Evolutionary conservation across 1,140 invertebrate genomes (phyloP), one percentile per base, ranked within the genome.

Genomic region (Leptopilina boulardi): DNA sequence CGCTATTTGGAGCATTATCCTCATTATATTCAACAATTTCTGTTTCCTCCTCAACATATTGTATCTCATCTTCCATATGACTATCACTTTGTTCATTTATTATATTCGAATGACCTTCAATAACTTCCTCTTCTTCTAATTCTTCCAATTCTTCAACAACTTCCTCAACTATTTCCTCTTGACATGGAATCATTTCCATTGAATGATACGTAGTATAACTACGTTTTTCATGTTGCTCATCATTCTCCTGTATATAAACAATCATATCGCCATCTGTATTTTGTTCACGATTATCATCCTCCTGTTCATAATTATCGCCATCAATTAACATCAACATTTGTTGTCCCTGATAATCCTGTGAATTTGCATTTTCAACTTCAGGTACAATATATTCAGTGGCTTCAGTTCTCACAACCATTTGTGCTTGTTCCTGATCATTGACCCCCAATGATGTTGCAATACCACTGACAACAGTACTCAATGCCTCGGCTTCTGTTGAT

Each of bases 391-490:
- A 90, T 6, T 85, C 78, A 0, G 83, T 76, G 2, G 82, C 78
- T 5, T 75, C 59, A 41, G 73, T 70, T 44, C 77, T 44, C 9
- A 82, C 74, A 0, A 82, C 82, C 1, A 85, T 73, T 13, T 89
- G 86, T 2, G 71, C 56, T 71, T 80, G 74, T 73, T 93, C 91
- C 34, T 91, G 91, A 80, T 94, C 93, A 18, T 91, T 91, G 19
- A 94, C 88, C 11, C 91, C 92, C 5, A 94, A 87, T 30, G 92
- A 93, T 0, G 92, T 90, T 0, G 92, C 92, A 71, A 94, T 93
- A 2, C 92, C 92, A 73, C 89, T 92, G 0, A 92, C 91, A 0
- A 93, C 92, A 76, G 92, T 92, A 66, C 88, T 92, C 19, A 93
- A 83, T 4, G 92, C 90, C 85, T 93, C 92, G 0, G 91, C 91